Conservation (phyloP, 2,888 invertebrate species). For the Monoplex corrugatus region DNA sequence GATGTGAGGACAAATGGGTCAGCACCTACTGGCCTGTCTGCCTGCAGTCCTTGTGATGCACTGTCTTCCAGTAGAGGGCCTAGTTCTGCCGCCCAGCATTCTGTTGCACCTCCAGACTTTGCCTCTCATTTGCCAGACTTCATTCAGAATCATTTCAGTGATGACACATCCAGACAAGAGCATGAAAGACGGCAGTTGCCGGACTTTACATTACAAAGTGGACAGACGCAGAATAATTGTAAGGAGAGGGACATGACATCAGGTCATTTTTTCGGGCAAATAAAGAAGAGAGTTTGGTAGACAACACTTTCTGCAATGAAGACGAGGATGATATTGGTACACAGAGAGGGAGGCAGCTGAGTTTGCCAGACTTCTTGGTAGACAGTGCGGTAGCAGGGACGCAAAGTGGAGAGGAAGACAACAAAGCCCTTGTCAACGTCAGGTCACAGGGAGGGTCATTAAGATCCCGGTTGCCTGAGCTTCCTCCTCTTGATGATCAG, state of each 20-base stretch:
- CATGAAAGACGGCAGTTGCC: constrained; percentile 61
- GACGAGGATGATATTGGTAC: constrained; percentile 34
- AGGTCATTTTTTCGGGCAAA: neutral
- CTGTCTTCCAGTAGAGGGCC: neutral
- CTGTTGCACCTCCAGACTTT: constrained; percentile 64
- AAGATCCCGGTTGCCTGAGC: constrained; percentile 1
- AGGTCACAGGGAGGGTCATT: neutral
- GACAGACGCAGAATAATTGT: neutral
- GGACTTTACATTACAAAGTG: constrained; percentile 68
- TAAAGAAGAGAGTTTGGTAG: neutral
- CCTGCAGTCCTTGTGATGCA: neutral
- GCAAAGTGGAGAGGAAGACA: neutral
- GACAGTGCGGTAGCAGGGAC: constrained; percentile 40
- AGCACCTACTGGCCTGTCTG: constrained; percentile 15
- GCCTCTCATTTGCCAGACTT: constrained; percentile 79
- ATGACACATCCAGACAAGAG: constrained; percentile 54
- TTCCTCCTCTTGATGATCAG: constrained; percentile 21
- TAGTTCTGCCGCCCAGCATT: neutral
- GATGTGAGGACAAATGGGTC: constrained; percentile 32
- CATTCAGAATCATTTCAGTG: constrained; percentile 76
- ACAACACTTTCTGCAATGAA: constrained; percentile 25
- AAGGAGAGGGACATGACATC: neutral
- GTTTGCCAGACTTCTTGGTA: constrained; percentile 46
- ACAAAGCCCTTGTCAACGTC: neutral
- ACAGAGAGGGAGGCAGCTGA: constrained; percentile 36